phyloP scores from a whole-genome alignment of 2,888 invertebrate genomes.

The Plebejus anna region DNA sequence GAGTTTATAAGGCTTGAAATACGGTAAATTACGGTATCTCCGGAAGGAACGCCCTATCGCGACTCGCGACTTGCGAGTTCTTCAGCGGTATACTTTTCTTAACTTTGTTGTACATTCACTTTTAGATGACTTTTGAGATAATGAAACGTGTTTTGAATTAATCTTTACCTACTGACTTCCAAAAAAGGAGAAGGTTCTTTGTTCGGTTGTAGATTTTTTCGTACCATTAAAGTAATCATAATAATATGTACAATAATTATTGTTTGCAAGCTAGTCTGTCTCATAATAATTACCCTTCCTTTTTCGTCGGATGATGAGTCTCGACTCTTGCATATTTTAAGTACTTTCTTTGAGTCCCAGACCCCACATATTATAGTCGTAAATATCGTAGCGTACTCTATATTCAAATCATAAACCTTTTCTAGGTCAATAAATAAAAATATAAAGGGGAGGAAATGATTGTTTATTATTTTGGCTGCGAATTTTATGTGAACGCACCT shows the following conservation, averaged over 20 bases:
- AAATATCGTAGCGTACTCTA: neutral
- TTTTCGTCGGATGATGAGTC: no score
- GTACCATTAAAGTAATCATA: no score
- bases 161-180: neutral
- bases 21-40: no score
- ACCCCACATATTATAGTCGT: no score
- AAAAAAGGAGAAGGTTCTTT: neutral
- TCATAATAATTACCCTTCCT: no score
- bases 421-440: neutral
- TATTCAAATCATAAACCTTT: neutral
- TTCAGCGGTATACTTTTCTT: neutral
- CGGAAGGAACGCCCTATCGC: no score
- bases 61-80: constrained; percentile 10
- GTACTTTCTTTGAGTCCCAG: neutral
- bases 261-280: no score
- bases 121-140: neutral
- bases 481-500: constrained; percentile 21
- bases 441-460: constrained; percentile 10
- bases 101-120: neutral
- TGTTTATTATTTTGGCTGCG: constrained; percentile 23
- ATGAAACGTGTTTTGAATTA: neutral
- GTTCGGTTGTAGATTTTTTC: neutral
- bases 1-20: no score
- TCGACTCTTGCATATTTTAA: neutral
- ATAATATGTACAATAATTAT: no score